Evolutionary conservation across 2,888 invertebrate genomes (phyloP).

Genomic region (Meandrusa payeni): DNA sequence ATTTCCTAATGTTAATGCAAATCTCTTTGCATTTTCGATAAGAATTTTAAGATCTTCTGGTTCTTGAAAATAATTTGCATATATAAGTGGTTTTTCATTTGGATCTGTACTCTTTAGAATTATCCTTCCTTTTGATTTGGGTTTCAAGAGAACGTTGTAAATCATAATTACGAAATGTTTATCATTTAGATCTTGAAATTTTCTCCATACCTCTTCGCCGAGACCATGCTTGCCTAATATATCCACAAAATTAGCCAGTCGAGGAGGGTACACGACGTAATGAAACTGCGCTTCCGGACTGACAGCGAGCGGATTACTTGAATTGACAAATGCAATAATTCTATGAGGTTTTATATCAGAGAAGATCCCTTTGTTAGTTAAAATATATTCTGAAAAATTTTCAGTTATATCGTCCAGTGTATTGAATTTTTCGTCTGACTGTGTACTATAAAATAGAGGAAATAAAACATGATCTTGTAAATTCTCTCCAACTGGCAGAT

Average conservation of each 20-base stretch:
- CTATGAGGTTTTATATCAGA: slow-evolving; percentile 58
- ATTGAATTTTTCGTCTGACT: slow-evolving; percentile 38
- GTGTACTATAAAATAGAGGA: slow-evolving; percentile 48
- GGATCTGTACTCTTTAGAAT: slow-evolving; percentile 79
- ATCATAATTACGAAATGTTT: slow-evolving; percentile 58
- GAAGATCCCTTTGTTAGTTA: slow-evolving; percentile 68
- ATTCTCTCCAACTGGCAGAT: slow-evolving; percentile 46
- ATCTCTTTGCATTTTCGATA: slow-evolving; percentile 40
- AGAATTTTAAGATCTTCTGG: slow-evolving; percentile 69
- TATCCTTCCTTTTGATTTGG: slow-evolving; percentile 84
- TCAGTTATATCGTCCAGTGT: slow-evolving; percentile 43
- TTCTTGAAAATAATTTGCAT: slow-evolving; percentile 83
- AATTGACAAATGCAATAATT: slow-evolving; percentile 50
- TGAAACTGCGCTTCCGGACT: slow-evolving; percentile 54
- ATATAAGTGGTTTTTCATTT: slow-evolving; percentile 52
- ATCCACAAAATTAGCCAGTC: slow-evolving; percentile 42
- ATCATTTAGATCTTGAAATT: slow-evolving; percentile 44
- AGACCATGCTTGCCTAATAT: slow-evolving; percentile 41
- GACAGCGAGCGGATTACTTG: slow-evolving; percentile 43
- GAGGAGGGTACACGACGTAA: slow-evolving; percentile 46
- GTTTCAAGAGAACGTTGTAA: slow-evolving; percentile 82
- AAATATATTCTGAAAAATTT: slow-evolving; percentile 64
- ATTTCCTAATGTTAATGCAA: slow-evolving; percentile 40
- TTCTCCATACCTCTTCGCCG: slow-evolving; percentile 39
- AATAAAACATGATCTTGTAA: slow-evolving; percentile 44